Evolutionary conservation across 1,140 invertebrate species (phyloP).

Genomic region (Eriosoma lanigerum): DNA sequence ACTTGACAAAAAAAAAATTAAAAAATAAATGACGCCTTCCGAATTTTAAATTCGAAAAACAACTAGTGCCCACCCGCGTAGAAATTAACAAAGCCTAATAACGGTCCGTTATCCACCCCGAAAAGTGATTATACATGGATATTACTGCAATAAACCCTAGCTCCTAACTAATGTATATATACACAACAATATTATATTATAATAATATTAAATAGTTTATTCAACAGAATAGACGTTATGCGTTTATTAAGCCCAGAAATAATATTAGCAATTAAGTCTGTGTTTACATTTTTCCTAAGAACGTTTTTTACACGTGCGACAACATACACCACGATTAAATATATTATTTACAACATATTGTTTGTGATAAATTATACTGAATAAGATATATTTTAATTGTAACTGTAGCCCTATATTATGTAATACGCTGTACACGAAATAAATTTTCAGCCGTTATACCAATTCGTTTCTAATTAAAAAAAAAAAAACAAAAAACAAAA

Average conservation of each 20-base stretch:
- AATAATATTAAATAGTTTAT: too few relatives aligned
- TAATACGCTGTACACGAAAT: neutral
- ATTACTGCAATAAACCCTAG: too few relatives aligned
- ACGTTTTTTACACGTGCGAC: too few relatives aligned
- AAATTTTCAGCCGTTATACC: neutral
- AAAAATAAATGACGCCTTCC: neutral
- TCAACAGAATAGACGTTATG: too few relatives aligned
- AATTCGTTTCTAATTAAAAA: neutral
- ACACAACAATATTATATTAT: too few relatives aligned
- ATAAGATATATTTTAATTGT: neutral
- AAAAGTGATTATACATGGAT: neutral
- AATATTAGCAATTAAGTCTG: too few relatives aligned
- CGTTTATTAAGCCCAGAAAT: too few relatives aligned
- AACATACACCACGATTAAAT: neutral
- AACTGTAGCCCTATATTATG: neutral
- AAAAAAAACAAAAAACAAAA: neutral
- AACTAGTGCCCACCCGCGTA: neutral
- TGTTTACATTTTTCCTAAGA: too few relatives aligned
- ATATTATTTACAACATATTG: neutral
- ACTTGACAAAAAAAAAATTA: neutral
- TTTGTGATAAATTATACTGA: neutral
- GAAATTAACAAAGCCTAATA: constrained; percentile 3
- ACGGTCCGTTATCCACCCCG: neutral
- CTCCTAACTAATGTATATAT: too few relatives aligned
- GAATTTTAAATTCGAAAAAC: constrained; percentile 17